These are phyloP conservation scores for Petroica traversi DNA, from an alignment of 2,113 vertebrate species.

Conservation along the genomic window DNA sequence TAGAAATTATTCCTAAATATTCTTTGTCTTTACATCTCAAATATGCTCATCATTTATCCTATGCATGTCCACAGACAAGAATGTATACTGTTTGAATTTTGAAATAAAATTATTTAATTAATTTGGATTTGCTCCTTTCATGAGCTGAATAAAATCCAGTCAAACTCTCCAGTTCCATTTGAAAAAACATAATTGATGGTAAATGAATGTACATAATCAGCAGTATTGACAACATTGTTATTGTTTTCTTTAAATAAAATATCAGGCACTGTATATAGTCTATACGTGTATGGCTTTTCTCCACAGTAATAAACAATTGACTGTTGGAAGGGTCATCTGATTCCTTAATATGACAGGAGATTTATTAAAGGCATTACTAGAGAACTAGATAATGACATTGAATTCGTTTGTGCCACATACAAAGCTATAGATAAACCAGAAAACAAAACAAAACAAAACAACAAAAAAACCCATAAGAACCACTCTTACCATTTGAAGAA, in stretches of 20 bases:
- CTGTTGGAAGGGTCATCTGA: background rate
- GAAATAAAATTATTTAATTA: background rate
- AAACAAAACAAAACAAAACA: background rate
- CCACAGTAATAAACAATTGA: background rate
- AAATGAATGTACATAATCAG: background rate
- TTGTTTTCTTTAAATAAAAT: background rate
- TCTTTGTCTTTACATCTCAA: background rate
- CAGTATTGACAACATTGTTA: background rate
- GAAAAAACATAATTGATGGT: background rate
- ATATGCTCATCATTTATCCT: background rate
- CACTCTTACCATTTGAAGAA: background rate
- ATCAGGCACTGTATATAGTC: background rate
- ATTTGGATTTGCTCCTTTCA: background rate
- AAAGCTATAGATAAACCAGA: background rate
- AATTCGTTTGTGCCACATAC: background rate
- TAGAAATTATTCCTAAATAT: background rate
- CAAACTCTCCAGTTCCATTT: background rate
- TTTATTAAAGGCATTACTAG: background rate
- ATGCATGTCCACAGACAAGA: background rate
- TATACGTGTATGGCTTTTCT: background rate
- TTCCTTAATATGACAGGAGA: background rate
- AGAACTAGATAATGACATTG: background rate
- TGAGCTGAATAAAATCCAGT: background rate
- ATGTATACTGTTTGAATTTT: background rate
- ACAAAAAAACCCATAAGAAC: rapidly evolving